Evolutionary conservation across 2,888 invertebrate genomes (phyloP), one percentile per base, ranked within the genome.

Genomic region (Exephanes ischioxanthus): DNA sequence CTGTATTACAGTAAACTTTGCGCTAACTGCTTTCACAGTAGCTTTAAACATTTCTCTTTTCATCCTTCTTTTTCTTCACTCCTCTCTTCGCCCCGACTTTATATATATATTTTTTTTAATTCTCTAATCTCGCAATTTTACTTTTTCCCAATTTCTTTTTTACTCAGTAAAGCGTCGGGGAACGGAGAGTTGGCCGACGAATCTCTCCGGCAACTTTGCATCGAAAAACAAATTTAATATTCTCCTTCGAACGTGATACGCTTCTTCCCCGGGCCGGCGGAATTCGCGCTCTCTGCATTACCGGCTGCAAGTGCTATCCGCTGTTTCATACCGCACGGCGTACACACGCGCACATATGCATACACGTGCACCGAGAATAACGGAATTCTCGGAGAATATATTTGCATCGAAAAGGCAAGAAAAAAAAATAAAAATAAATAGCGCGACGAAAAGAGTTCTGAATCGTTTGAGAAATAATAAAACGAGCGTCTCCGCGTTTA

Each of bases 21-120:
- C 37, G 63, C 80, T 77, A 86, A 80, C 83, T 77, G 83, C 77
- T 84, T 75, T 77, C 78, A 84, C 82, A 71, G 82, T 80, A 66
- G 80, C 81, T 77, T 84, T 81, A 55, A 76, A 84, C 61, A 84
- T 82, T 55, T 81, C 75, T 67, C 66, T 81, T 70, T 78, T 45
- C 26, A 26, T 19, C 22, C 22, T 68, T 67, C 68, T 76, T 41
- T 61, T 41, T 66, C 63, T 63, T 63, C 26, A n/a, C 71, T 53
- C n/a, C 19, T 41, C 45, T 22, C 45, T 30, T 61, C 58, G 58
- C 55, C 63, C 41, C 16, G 26, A 26, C 37, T 61, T 19, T 14
- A 37, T 70, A 22, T 41, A 6, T 51, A 22, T 22, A 22, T 73
- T 48, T n/a, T 51, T 71, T 61, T 68, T 22, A 41, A 61, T 77